Evolutionary conservation across 2,113 vertebrate species (phyloP).

Genomic region (Pseudolaguvia tuberculata): DNA sequence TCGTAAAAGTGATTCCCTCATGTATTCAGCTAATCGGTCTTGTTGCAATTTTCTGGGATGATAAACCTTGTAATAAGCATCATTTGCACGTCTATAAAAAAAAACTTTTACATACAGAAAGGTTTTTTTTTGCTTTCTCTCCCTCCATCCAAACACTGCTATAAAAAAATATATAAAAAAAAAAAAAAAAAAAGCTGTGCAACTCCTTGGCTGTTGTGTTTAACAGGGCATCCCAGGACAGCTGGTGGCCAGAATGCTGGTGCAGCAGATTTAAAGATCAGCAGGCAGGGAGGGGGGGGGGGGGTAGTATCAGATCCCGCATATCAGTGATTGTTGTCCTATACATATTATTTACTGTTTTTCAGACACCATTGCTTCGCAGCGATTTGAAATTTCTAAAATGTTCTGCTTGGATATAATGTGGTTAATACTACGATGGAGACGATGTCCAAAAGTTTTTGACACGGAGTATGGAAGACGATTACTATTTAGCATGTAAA

Average conservation of each 20-base stretch:
- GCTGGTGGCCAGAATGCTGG: conserved; percentile 56
- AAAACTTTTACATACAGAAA: conserved; percentile 22
- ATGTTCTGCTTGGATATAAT: not conserved
- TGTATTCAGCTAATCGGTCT: conserved; percentile 33
- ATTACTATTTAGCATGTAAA: too few relatives aligned
- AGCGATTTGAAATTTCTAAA: conserved; percentile 12
- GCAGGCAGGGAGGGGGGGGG: conserved; percentile 56
- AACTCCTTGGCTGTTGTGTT: conserved; percentile 46
- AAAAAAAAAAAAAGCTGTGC: conserved; percentile 34
- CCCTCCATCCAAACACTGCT: not conserved
- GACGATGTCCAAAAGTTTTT: too few relatives aligned
- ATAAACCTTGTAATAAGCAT: conserved; percentile 41
- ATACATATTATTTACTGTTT: conserved; percentile 18
- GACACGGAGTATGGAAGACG: too few relatives aligned
- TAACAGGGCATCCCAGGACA: conserved; percentile 60
- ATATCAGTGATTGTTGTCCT: not conserved
- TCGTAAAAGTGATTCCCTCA: conserved; percentile 44
- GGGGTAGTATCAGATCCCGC: not conserved
- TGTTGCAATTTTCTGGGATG: conserved; percentile 36
- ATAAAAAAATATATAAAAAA: not conserved
- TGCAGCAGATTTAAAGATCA: conserved; percentile 64
- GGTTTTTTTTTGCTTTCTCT: conserved; percentile 4
- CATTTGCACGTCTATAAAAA: conserved; percentile 28
- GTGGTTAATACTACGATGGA: too few relatives aligned
- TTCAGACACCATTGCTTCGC: conserved; percentile 10